Evolutionary conservation across 2,113 vertebrate genomes (phyloP).

Genomic region (Elephantulus edwardii): DNA sequence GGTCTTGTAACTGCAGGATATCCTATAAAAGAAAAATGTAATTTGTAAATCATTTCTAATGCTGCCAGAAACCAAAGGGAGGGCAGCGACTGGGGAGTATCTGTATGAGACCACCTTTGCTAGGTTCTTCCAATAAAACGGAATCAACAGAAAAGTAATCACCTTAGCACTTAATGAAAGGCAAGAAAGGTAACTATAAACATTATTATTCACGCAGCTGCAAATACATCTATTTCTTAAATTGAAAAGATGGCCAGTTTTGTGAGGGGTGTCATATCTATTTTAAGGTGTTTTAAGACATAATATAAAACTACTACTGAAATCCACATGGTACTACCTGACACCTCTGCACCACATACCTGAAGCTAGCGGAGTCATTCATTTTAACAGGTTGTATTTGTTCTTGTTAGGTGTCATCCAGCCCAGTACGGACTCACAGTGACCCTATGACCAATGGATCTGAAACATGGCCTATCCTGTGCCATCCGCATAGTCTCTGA

Average conservation of each 20-base stretch:
- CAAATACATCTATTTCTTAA: constrained; percentile 18
- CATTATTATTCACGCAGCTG: constrained; percentile 27
- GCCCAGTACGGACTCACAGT: too few relatives aligned
- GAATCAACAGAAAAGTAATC: constrained; percentile 61
- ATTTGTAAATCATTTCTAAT: constrained; percentile 77
- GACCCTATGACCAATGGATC: too few relatives aligned
- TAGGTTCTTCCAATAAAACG: constrained; percentile 67
- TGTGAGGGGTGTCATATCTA: constrained; percentile 10
- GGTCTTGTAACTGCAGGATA: constrained; percentile 43
- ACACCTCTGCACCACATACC: background rate
- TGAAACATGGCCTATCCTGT: too few relatives aligned
- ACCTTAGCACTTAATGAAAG: constrained; percentile 62
- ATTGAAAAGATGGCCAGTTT: constrained; percentile 38
- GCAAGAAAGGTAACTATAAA: constrained; percentile 38
- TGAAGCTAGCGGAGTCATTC: background rate
- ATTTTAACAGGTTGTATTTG: too few relatives aligned
- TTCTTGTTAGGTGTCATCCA: too few relatives aligned
- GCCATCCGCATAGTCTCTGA: too few relatives aligned
- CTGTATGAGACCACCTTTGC: constrained; percentile 63
- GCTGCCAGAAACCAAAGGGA: constrained; percentile 69
- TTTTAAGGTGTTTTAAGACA: background rate
- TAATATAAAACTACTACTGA: constrained; percentile 6
- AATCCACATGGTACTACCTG: background rate
- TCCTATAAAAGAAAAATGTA: constrained; percentile 61
- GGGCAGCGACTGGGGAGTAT: constrained; percentile 58